These are phyloP conservation scores for Charina bottae DNA, from an alignment of 2,113 vertebrate species.

Conservation along the genomic window DNA sequence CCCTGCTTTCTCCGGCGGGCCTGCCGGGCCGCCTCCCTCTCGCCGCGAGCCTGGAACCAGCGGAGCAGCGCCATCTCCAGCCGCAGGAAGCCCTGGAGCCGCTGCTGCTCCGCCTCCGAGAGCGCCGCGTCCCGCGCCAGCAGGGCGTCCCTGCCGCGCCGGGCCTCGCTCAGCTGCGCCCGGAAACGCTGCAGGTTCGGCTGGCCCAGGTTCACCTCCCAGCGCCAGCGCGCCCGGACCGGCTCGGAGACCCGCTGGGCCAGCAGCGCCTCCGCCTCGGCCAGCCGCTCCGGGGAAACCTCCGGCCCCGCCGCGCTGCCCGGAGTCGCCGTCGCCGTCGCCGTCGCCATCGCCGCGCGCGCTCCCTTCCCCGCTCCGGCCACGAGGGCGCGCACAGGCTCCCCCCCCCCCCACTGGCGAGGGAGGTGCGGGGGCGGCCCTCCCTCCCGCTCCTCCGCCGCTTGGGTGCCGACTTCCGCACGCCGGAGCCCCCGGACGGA, in stretches of 20 bases:
- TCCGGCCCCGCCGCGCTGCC: background rate
- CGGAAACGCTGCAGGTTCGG: background rate
- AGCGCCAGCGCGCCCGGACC: background rate
- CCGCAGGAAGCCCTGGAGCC: background rate
- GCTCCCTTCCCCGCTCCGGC: rapidly evolving
- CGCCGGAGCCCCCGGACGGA: too few relatives aligned
- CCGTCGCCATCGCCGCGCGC: background rate
- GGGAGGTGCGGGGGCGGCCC: too few relatives aligned
- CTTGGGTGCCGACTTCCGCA: too few relatives aligned
- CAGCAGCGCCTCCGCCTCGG: background rate
- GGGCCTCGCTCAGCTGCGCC: background rate
- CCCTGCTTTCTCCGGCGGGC: background rate
- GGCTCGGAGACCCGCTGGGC: background rate
- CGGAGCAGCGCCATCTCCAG: background rate
- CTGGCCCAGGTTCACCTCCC: background rate
- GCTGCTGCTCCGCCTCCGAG: background rate
- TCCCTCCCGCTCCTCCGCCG: too few relatives aligned
- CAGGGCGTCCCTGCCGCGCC: background rate
- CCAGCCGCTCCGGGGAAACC: background rate
- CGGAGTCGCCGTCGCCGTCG: background rate
- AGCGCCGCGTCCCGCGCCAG: background rate
- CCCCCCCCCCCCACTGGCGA: too few relatives aligned
- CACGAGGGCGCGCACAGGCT: background rate
- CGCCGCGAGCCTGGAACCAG: background rate
- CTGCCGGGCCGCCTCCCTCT: background rate